Evolutionary conservation across 2,113 vertebrate species (phyloP), one percentile per base, ranked within the genome.

Genomic region (Choloepus hoffmanni): DNA sequence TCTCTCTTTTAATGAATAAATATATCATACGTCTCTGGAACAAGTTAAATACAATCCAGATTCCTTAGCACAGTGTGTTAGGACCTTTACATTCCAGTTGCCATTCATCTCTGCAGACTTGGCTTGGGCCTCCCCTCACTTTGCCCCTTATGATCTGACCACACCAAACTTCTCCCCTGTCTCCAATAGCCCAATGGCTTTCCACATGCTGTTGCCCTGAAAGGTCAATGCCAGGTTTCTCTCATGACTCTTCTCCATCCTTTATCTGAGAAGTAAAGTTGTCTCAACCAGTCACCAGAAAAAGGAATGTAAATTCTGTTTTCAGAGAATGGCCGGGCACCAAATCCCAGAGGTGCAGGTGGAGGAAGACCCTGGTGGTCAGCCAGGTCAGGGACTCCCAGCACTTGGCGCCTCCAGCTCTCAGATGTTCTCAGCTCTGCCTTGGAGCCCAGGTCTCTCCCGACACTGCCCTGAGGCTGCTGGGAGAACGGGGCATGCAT

Each of bases 231-330:
- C 11, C 0, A 8, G 33, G 45, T 55, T 78, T 87, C 63, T 72
- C 28, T 40, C 53, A 33, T 0, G 15, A 72, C 53, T 72, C 50
- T 89, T 93, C 33, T 65, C 87, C 26, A 55, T 43, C 30, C 36
- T 62, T 92, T 78, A 83, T 86, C 92, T 83, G 79, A 89, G 62
- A 89, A 85, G 79, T 55, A 45, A 85, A 60, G 40, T 58, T 6
- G 4, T 81, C 40, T 72, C 24, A 28, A 58, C 2, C 13, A 53
- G 65, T 11, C 5, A 77, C 81, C 30, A 85, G 45, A 74, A 48
- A 82, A 70, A 70, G 5, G 36, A 70, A 65, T 26, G 13, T 26
- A 28, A 77, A 24, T n/a, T 36, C 7, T 3, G 26, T 30, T 73
- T 82, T 48, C 36, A 30, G 50, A 78, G 68, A 62, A 18, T 19